Evolutionary conservation across 2,888 invertebrate genomes (phyloP).

Genomic region (Byasa hedistus): DNA sequence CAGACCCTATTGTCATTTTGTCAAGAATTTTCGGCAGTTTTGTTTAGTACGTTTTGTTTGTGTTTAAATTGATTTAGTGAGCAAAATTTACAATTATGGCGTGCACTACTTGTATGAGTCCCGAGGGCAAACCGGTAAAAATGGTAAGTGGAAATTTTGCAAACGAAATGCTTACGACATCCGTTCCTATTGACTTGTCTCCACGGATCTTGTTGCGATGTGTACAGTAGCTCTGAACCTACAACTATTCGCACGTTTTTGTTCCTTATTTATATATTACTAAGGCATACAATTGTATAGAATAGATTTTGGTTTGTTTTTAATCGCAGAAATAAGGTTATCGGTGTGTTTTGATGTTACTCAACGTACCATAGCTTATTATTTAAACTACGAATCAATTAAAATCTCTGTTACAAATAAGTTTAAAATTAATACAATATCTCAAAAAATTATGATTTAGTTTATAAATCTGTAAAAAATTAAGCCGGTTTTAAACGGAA

Average conservation of each 20-base stretch:
- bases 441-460: too few species aligned
- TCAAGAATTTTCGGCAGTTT: conserved; percentile 19
- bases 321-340: conserved; percentile 8
- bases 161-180: not conserved
- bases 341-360: conserved; percentile 1
- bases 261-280: not conserved
- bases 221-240: not conserved
- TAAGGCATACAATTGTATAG: conserved; percentile 6
- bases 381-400: too few species aligned
- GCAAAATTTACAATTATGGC: conserved; percentile 46
- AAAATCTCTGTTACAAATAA: too few species aligned
- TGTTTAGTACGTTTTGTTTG: conserved; percentile 15
- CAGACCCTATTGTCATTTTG: conserved; percentile 16
- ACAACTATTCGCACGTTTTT: not conserved
- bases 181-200: conserved; percentile 6
- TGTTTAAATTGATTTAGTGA: conserved; percentile 32
- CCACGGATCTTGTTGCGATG: conserved; percentile 1
- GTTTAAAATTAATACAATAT: too few species aligned
- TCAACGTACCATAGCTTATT: not conserved
- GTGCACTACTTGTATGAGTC: conserved; percentile 55
- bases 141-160: conserved; percentile 49
- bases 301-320: not conserved
- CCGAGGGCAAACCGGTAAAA: conserved; percentile 51
- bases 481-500: too few species aligned
- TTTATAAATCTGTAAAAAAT: too few species aligned